Evolutionary conservation across 1,140 invertebrate species (phyloP).

Genomic region (Acromyrmex echinatior): DNA sequence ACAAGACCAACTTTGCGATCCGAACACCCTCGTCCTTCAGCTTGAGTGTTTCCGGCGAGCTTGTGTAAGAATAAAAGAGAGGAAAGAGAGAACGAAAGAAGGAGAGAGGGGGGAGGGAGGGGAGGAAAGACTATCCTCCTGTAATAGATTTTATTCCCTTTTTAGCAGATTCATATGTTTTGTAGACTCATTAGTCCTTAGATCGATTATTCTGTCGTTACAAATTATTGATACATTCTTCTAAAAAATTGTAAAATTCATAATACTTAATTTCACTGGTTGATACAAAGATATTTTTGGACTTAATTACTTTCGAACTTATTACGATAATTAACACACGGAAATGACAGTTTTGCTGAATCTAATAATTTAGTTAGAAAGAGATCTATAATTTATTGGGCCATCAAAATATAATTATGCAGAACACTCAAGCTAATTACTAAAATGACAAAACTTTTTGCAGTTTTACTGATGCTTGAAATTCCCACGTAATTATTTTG

Average conservation of each 20-base stretch:
- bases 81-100: slow-evolving; percentile 18
- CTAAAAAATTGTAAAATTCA: neutral
- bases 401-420: no score
- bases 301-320: no score
- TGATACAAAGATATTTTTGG: neutral
- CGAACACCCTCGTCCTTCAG: slow-evolving; percentile 74
- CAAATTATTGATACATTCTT: neutral
- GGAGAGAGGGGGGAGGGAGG: slow-evolving; percentile 11
- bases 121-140: neutral
- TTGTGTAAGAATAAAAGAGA: slow-evolving; percentile 19
- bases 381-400: no score
- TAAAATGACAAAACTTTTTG: no score
- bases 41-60: slow-evolving; percentile 70
- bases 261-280: neutral
- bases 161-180: slow-evolving; percentile 46
- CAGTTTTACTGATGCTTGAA: no score
- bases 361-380: no score
- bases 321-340: neutral
- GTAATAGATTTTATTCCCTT: slow-evolving; percentile 41
- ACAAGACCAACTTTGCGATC: slow-evolving; percentile 84
- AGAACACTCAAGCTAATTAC: no score
- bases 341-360: no score
- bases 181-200: slow-evolving; percentile 43
- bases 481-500: no score
- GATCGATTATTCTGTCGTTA: neutral